phyloP scores from a whole-genome alignment of 2,888 invertebrate genomes.

The Brachypterus glaber region DNA sequence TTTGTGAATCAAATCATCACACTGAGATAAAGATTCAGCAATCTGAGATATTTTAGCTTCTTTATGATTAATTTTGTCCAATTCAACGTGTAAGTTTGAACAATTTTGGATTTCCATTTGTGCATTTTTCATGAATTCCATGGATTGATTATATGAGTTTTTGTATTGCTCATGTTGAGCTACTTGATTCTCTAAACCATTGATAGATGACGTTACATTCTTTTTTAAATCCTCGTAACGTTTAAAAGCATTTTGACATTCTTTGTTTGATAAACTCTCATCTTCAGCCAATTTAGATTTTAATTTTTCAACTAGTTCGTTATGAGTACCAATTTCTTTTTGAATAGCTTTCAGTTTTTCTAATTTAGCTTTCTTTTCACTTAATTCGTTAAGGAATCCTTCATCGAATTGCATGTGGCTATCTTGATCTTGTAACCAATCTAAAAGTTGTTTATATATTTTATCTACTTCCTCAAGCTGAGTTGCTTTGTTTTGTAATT shows the following conservation, averaged over 20 bases:
- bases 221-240: constrained; percentile 63
- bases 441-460: constrained; percentile 66
- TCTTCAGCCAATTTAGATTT: constrained; percentile 66
- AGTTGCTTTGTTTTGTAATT: constrained; percentile 61
- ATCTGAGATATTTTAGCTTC: constrained; percentile 65
- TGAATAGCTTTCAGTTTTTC: constrained; percentile 80
- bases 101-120: constrained; percentile 76
- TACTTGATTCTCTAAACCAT: constrained; percentile 71
- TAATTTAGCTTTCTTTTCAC: constrained; percentile 80
- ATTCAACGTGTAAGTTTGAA: constrained; percentile 81
- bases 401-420: constrained; percentile 69
- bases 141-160: constrained; percentile 68
- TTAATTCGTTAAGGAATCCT: constrained; percentile 69
- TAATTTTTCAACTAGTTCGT: constrained; percentile 67
- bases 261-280: constrained; percentile 40
- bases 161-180: constrained; percentile 81
- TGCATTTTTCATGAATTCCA: constrained; percentile 76
- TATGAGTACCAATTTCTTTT: constrained; percentile 72
- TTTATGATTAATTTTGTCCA: constrained; percentile 65
- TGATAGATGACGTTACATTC: constrained; percentile 54
- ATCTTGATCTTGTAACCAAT: constrained; percentile 85
- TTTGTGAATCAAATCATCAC: constrained; percentile 61
- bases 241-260: constrained; percentile 60
- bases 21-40: constrained; percentile 57
- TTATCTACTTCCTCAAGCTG: constrained; percentile 84